These are phyloP conservation scores for Aselliscus stoliczkanus DNA, from an alignment of 2,797 vertebrate species.

Conservation along the genomic window DNA sequence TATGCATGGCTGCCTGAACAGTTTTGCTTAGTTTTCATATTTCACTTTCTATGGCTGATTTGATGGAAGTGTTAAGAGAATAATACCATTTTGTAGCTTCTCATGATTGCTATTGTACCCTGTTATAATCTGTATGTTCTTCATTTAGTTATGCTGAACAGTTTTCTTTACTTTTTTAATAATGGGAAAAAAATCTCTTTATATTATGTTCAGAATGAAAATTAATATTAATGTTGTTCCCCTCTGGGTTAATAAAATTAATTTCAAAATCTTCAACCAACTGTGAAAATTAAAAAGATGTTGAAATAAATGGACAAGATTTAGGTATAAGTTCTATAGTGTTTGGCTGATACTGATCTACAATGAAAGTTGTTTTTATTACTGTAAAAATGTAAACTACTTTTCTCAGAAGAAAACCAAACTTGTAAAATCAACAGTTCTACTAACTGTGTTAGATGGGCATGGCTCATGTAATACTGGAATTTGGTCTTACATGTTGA, in stretches of 20 bases:
- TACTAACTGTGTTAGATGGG: background rate
- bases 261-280: constrained; percentile 70
- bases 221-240: constrained; percentile 77
- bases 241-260: constrained; percentile 66
- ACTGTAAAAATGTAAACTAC: constrained; percentile 45
- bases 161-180: constrained; percentile 75
- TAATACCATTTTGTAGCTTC: constrained; percentile 76
- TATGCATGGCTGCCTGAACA: constrained; percentile 65
- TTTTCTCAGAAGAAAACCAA: constrained; percentile 38
- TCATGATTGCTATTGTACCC: constrained; percentile 76
- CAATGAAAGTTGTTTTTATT: constrained; percentile 30
- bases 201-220: constrained; percentile 71
- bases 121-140: constrained; percentile 74
- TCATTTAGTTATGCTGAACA: constrained; percentile 82
- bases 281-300: constrained; percentile 54
- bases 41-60: constrained; percentile 70
- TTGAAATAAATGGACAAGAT: constrained; percentile 53
- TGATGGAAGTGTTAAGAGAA: constrained; percentile 76
- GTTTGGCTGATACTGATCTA: background rate
- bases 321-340: background rate
- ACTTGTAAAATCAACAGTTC: constrained; percentile 1
- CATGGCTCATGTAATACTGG: background rate
- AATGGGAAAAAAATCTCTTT: constrained; percentile 70
- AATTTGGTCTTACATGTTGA: background rate
- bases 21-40: constrained; percentile 77